Evolutionary conservation across 2,113 vertebrate species (phyloP).

Genomic region (Rhea pennata): DNA sequence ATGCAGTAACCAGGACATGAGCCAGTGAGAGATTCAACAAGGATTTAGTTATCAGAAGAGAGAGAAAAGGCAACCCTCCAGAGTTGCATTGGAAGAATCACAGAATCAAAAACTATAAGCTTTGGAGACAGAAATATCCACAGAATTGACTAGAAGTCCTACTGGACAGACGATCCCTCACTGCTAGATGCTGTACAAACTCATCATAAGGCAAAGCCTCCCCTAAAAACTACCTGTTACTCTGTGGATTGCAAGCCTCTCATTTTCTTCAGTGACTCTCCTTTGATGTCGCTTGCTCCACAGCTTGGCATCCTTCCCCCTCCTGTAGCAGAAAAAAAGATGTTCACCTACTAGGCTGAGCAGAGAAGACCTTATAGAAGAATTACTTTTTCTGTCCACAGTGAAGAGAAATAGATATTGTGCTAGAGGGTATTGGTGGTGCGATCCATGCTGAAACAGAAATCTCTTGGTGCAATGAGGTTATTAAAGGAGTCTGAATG

Average conservation of each 20-base stretch:
- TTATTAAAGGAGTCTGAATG: background rate
- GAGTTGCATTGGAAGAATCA: background rate
- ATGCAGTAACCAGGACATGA: background rate
- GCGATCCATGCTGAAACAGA: background rate
- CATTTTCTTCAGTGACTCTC: background rate
- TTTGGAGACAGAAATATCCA: background rate
- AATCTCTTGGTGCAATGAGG: rapidly evolving
- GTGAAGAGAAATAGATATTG: rapidly evolving
- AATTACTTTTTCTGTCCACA: background rate
- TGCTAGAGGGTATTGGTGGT: rapidly evolving
- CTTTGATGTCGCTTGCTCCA: background rate
- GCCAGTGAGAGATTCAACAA: background rate
- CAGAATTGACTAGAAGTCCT: background rate
- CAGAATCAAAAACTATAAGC: background rate
- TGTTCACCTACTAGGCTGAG: background rate
- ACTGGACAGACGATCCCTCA: background rate
- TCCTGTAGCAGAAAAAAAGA: background rate
- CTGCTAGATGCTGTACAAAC: background rate
- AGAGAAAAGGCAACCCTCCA: background rate
- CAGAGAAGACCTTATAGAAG: background rate
- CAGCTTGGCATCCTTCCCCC: background rate
- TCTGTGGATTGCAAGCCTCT: background rate
- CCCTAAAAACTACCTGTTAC: background rate
- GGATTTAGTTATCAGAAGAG: background rate
- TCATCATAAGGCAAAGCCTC: background rate